These are phyloP conservation scores for Hippocampus barbouri DNA, from an alignment of 2,113 vertebrate species.

Conservation along the genomic window DNA sequence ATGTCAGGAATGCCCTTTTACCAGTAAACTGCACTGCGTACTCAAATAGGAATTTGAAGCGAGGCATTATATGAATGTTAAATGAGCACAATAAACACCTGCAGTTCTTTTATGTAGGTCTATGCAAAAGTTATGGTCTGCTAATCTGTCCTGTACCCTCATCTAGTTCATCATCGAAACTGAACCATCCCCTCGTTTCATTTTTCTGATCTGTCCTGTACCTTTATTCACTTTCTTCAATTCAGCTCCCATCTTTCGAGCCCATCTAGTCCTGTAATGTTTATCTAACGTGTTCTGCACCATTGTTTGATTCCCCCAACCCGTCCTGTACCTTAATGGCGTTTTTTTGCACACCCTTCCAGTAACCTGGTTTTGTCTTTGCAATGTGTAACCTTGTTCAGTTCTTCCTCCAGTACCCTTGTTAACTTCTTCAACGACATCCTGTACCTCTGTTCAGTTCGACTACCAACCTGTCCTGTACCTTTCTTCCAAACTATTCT, in stretches of 20 bases:
- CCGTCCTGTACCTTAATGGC: too few relatives aligned
- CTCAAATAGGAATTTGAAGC: constrained; percentile 6
- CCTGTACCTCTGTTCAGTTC: background rate
- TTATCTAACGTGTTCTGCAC: too few relatives aligned
- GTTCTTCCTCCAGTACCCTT: background rate
- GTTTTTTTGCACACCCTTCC: too few relatives aligned
- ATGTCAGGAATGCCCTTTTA: constrained; percentile 13
- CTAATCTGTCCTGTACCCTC: background rate
- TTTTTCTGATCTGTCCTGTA: background rate
- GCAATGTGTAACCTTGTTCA: too few relatives aligned
- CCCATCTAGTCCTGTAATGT: too few relatives aligned
- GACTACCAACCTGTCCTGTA: too few relatives aligned
- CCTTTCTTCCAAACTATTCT: background rate
- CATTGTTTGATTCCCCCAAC: too few relatives aligned
- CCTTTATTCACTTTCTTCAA: too few relatives aligned
- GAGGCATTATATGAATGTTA: background rate
- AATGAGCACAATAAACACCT: background rate
- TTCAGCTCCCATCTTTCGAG: too few relatives aligned
- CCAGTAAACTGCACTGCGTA: background rate
- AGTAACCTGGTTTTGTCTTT: too few relatives aligned
- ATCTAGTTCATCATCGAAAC: too few relatives aligned
- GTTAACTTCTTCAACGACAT: background rate
- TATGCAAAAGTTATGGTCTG: background rate
- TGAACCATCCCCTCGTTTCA: background rate
- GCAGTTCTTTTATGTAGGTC: background rate